Evolutionary conservation across 2,888 invertebrate genomes (phyloP), one percentile per base, ranked within the genome.

Genomic region (Drosophila tripunctata): DNA sequence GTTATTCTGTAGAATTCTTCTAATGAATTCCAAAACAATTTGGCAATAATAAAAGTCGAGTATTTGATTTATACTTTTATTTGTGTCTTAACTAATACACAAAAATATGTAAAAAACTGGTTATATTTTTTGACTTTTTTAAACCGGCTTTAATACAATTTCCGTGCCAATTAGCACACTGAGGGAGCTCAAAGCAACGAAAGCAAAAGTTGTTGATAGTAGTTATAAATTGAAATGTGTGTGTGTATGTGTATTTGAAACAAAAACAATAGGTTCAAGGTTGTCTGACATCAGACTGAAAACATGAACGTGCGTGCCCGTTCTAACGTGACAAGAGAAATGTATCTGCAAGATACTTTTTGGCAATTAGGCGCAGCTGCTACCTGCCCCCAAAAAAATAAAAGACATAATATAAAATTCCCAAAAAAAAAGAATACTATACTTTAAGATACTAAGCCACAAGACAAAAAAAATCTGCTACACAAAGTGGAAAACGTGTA

Each of bases 361-460:
- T 63, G 61, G 62, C 78, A 86, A 84, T 84, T 83, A 83, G 87
- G 79, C 60, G 63, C 87, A 87, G 85, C 75, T 86, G 81, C 86
- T 86, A 77, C 86, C 86, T 85, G 81, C 71, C 33, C 27, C 24
- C 41, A 54, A 35, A 44, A 36, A 41, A 48, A 64, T 43, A 40
- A 52, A 40, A 48, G 35, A 50, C 47, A 40, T 41, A 36, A 31
- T 51, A 40, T 47, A 36, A 38, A 50, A 36, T 43, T 30, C 27
- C 2, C 38, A 24, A 36, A 30, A 57, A n/a, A n/a, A n/a, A n/a
- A n/a, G n/a, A n/a, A n/a, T n/a, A n/a, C n/a, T n/a, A 10, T 27
- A 27, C 27, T 27, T 36, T 27, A 41, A 17, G 38, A 19, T 21
- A 24, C 30, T 15, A 51, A 45, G 22, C 22, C 4, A 22, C 1